These are phyloP conservation scores for Synodontis membranacea DNA, from an alignment of 2,113 vertebrate genomes.

Conservation along the genomic window DNA sequence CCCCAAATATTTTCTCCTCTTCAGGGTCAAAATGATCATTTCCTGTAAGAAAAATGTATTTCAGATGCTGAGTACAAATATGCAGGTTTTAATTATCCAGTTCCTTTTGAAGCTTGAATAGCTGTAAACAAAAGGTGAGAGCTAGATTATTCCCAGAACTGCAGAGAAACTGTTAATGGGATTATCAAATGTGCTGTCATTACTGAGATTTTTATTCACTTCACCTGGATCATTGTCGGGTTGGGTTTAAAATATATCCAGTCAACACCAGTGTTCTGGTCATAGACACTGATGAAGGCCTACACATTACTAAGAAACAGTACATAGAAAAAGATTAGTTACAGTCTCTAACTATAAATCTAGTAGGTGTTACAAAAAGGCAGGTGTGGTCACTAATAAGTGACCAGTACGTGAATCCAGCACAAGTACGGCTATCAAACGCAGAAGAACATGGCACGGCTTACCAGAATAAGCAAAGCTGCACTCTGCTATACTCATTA, in stretches of 20 bases:
- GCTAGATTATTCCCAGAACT: no score
- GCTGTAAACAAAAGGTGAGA: not conserved
- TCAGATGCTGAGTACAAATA: not conserved
- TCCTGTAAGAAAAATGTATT: constrained; percentile 23
- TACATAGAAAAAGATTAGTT: no score
- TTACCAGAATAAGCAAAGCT: no score
- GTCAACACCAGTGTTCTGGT: not conserved
- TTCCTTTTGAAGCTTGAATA: not conserved
- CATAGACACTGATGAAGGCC: not conserved
- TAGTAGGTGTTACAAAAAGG: no score
- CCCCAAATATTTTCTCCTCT: constrained; percentile 49
- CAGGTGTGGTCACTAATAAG: no score
- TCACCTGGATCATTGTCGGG: not conserved
- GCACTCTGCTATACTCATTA: no score
- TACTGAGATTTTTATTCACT: not conserved
- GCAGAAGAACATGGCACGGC: no score
- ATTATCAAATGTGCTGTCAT: not conserved
- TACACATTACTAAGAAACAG: not conserved
- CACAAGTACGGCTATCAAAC: no score
- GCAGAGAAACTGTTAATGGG: not conserved
- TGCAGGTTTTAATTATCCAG: not conserved
- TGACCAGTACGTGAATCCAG: no score
- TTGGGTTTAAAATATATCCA: not conserved
- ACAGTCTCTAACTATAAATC: not conserved
- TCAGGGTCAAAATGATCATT: constrained; percentile 42